These are phyloP conservation scores for Omphaloscelis lunosa DNA, from an alignment of 2,888 invertebrate genomes.

Conservation along the genomic window DNA sequence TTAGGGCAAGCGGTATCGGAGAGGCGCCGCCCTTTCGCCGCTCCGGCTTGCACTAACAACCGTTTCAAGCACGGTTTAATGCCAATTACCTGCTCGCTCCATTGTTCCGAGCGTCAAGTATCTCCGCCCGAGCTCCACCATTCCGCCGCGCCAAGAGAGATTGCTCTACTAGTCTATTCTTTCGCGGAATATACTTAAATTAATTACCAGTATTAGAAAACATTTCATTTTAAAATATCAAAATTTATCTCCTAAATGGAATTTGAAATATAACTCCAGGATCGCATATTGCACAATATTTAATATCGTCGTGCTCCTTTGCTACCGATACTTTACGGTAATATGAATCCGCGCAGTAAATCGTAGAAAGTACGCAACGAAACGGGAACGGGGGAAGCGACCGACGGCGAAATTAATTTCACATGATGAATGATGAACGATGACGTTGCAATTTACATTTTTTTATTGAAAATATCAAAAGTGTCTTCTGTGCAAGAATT, in stretches of 20 bases:
- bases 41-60: conserved; percentile 79
- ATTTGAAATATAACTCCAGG: conserved; percentile 55
- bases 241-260: conserved; percentile 49
- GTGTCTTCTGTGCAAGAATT: conserved; percentile 71
- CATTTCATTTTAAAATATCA: conserved; percentile 49
- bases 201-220: conserved; percentile 54
- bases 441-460: conserved; percentile 86
- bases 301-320: conserved; percentile 78
- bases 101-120: conserved; percentile 83
- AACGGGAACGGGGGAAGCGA: conserved; percentile 79
- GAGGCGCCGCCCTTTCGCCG: conserved; percentile 65
- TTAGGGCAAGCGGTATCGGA: conserved; percentile 74
- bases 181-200: conserved; percentile 61
- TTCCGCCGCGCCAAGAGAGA: conserved; percentile 68
- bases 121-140: conserved; percentile 66
- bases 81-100: conserved; percentile 83
- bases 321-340: conserved; percentile 79
- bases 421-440: conserved; percentile 89
- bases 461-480: conserved; percentile 76
- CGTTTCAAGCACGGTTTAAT: conserved; percentile 81
- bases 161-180: conserved; percentile 68
- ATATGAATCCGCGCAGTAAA: conserved; percentile 84
- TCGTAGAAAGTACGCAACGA: conserved; percentile 83
- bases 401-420: conserved; percentile 87
- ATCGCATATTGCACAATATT: conserved; percentile 72